Conservation (phyloP, 1,140 invertebrate species). For the Homalodisca vitripennis region DNA sequence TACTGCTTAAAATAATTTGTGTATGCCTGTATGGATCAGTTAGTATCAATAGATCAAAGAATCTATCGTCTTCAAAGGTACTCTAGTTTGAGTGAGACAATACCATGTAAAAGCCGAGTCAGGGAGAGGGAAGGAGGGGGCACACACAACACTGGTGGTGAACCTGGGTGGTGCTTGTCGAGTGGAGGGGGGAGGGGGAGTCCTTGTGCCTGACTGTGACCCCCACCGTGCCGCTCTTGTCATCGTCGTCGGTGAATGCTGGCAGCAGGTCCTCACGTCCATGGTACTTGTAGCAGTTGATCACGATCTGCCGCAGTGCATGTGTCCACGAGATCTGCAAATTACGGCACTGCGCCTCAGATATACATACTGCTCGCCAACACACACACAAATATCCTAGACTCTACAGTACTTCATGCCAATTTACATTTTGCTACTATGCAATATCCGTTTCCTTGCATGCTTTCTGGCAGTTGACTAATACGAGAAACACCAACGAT, state of each 20-base stretch:
- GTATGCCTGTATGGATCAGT: no score
- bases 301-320: slow-evolving; percentile 94
- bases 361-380: slow-evolving; percentile 23
- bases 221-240: slow-evolving; percentile 63
- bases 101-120: background rate
- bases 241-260: slow-evolving; percentile 90
- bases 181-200: background rate
- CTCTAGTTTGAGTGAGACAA: no score
- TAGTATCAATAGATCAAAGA: no score
- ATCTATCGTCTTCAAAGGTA: no score
- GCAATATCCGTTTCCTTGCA: no score
- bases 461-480: no score
- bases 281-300: slow-evolving; percentile 98
- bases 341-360: slow-evolving; percentile 36
- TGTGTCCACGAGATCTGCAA: slow-evolving; percentile 96
- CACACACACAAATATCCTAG: background rate
- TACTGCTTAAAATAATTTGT: no score
- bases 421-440: no score
- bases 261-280: slow-evolving; percentile 93
- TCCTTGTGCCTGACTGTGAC: slow-evolving; percentile 59
- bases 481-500: no score
- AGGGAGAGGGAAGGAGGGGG: background rate
- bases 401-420: no score
- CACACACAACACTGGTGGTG: slow-evolving; percentile 23
- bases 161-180: slow-evolving; percentile 12